Base-by-base conservation (phyloP, 2,797 vertebrate genomes). In the Megaceryle alcyon region DNA sequence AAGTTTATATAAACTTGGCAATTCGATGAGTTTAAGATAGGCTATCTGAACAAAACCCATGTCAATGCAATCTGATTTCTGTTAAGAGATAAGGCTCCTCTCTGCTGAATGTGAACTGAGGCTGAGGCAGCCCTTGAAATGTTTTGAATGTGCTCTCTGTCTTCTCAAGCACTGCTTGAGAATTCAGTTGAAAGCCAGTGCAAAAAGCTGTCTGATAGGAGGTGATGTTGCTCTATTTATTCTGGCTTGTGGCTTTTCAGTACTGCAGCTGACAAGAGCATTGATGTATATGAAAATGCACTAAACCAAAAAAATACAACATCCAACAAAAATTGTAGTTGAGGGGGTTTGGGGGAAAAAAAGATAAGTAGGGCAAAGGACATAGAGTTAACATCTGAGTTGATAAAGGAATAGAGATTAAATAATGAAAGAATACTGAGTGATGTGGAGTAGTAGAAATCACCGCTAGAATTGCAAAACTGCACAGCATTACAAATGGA, bases 151-250 rank as follows among this genome's bases (percentile, higher is more conserved):
- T 54, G 7, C 21, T 65, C 4, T 60, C 61, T 88, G 31, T 86
- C 43, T 91, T 82, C 49, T 63, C 43, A 63, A 80, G 43, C 35
- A 26, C 10, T 33, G 14, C 60, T 79, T 87, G 39, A 91, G 56
- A 69, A 65, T 56, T 79, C 4, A 2, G 8, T 66, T 0, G 0
- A 84, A 82, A 70, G 35, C 5, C 35, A 19, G 13, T 56, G 31
- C 46, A 82, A 35, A 82, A 79, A 53, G 8, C 59, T 86, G 3
- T 63, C 41, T 79, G 39, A 57, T 70, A 26, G 12, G 63, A 59
- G 25, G 16, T 17, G 63, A 9, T 65, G 31, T 25, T 56, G 13
- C 33, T 15, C 56, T 80, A 2, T 54, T 92, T 51, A 16, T 72
- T 78, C 14, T 65, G 8, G 19, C 65, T 53, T 17, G 33, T 70